Conservation (phyloP, 2,113 vertebrate genomes). For the Rhizomys pruinosus region DNA sequence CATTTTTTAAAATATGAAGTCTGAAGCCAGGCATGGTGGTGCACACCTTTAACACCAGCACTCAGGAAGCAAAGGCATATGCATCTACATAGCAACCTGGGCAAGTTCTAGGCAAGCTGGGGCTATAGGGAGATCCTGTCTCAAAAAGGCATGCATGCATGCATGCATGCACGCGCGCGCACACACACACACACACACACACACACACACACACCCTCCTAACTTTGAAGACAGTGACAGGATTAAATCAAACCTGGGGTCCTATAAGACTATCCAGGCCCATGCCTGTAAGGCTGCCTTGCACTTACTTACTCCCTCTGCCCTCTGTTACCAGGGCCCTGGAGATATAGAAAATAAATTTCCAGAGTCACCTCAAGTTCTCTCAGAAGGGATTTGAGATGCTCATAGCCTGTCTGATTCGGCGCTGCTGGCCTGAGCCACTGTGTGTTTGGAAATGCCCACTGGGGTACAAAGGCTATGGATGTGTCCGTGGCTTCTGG, state of each 20-base stretch:
- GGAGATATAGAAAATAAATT: background rate
- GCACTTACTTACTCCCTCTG: background rate
- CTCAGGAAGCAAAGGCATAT: too few species aligned
- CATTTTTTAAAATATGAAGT: background rate
- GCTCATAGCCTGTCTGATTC: background rate
- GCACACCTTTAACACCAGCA: too few species aligned
- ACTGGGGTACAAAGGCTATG: background rate
- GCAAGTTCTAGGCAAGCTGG: too few species aligned
- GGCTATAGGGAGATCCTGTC: too few species aligned
- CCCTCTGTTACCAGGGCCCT: background rate
- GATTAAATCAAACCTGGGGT: accelerated
- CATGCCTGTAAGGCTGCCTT: background rate
- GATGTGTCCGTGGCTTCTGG: background rate
- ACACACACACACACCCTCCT: too few species aligned
- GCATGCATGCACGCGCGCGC: too few species aligned
- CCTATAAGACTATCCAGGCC: background rate
- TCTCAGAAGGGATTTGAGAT: background rate
- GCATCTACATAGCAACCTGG: too few species aligned
- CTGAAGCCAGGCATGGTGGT: background rate
- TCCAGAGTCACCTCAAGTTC: background rate
- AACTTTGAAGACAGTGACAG: background rate
- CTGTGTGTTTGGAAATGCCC: background rate
- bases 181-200: too few species aligned
- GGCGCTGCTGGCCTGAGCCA: background rate
- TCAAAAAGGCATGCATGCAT: too few species aligned